Conservation (phyloP, 2,797 vertebrate species). For the Leontocebus nigricollis region DNA sequence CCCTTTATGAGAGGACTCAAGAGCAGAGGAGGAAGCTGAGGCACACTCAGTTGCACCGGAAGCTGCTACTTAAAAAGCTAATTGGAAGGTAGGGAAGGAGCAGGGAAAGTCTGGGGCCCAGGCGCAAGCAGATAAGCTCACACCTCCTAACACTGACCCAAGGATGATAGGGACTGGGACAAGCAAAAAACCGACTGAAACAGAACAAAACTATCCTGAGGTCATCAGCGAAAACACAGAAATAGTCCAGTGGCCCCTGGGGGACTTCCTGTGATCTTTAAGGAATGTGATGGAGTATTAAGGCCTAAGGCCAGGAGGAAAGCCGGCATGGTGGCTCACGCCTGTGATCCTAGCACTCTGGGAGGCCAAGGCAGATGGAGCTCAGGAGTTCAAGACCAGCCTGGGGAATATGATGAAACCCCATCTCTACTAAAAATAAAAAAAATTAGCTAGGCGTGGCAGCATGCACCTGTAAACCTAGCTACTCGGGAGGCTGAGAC, state of each 20-base stretch:
- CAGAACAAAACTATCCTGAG: background rate
- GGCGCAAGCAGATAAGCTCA: background rate
- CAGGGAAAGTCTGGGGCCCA: background rate
- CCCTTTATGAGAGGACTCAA: background rate
- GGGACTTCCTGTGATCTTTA: background rate
- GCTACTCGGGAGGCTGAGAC: too few relatives aligned
- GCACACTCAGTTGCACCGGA: rapidly evolving
- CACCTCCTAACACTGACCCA: background rate
- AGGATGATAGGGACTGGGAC: background rate
- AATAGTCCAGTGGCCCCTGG: background rate
- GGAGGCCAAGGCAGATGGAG: too few relatives aligned
- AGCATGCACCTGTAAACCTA: too few relatives aligned
- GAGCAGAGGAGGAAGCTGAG: rapidly evolving
- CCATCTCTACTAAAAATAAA: too few relatives aligned
- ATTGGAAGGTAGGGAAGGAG: background rate
- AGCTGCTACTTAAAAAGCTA: background rate
- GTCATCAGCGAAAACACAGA: background rate
- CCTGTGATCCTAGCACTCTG: too few relatives aligned
- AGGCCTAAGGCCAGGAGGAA: too few relatives aligned
- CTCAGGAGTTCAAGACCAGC: too few relatives aligned
- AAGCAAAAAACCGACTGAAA: background rate
- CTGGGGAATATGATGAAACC: too few relatives aligned
- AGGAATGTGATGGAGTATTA: too few relatives aligned
- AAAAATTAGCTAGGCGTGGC: too few relatives aligned
- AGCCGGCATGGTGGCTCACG: too few relatives aligned